Base-by-base conservation (phyloP, 2,797 vertebrate genomes). In the Botia kubotai region DNA sequence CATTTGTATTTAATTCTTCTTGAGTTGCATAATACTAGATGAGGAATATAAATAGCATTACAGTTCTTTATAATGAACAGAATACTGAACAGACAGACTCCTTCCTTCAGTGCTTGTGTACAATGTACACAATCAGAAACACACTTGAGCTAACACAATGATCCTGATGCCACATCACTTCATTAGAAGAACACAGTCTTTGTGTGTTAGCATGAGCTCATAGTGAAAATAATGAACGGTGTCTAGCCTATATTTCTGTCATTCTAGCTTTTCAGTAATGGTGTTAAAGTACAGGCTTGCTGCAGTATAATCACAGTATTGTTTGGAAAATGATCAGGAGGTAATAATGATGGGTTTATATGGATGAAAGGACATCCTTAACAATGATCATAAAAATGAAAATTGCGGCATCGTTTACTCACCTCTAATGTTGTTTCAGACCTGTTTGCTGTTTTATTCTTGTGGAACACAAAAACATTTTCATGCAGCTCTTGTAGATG, bases 71-170 rank as follows among this genome's bases (percentile, higher is more conserved):
- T 66, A 68, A 46, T 17, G 21, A 16, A 3, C 2, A 77, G 8
- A 46, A 3, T 16, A 58, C n/a, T 46, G 16, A 77, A 46, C 14
- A 1, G 65, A 46, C 14, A 1, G 65, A 26, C 17, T 26, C 21
- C 10, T 58, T 26, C 23, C 66, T 58, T 60, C 11, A 33, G 11
- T 16, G 36, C 6, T 17, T 67, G 17, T 57, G 23, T 46, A 53
- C 36, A 29, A 39, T 55, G 75, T 75, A 5, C n/a, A 69, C 19
- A 69, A 19, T 58, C 52, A 69, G 23, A 68, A 58, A 52, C 75
- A 46, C 21, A 26, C 33, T 57, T 57, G 33, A 58, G 36, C 65
- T 26, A 19, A 69, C 29, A 67, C 36, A 58, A 12, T 19, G 10
- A 48, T 69, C 36, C 33, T 46, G 65, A 68, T 8, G 23, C 4